phyloP scores from a whole-genome alignment of 2,113 vertebrate genomes.

The Tachysurus fulvidraco region DNA sequence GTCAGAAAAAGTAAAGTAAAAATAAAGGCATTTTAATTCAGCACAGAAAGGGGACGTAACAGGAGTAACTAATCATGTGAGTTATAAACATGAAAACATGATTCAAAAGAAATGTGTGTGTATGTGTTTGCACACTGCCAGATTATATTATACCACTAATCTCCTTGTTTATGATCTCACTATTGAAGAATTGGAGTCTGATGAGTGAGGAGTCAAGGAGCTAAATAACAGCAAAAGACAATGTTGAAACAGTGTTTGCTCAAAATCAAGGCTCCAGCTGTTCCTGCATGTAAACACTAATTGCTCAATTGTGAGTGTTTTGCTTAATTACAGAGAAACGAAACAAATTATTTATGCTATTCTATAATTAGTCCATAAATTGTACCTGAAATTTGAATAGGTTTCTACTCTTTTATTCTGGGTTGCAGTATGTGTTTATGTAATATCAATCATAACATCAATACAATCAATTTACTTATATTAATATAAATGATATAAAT shows the following conservation, averaged over 20 bases:
- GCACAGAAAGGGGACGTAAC: constrained; percentile 15
- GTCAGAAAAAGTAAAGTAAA: background rate
- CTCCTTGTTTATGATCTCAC: constrained; percentile 79
- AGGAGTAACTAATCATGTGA: constrained; percentile 56
- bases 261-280: constrained; percentile 71
- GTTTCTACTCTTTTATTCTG: background rate
- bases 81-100: constrained; percentile 80
- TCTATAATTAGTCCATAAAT: background rate
- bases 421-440: background rate
- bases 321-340: constrained; percentile 70
- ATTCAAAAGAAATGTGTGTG: constrained; percentile 35
- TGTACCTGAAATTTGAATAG: background rate
- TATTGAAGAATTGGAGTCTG: constrained; percentile 69
- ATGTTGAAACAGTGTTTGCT: constrained; percentile 54
- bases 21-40: constrained; percentile 55
- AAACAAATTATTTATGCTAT: background rate
- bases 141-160: constrained; percentile 79
- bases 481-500: no score
- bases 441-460: background rate
- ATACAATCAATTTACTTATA: no score
- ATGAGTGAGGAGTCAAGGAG: constrained; percentile 39
- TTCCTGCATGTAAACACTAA: constrained; percentile 76
- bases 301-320: constrained; percentile 72
- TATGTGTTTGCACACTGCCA: constrained; percentile 67
- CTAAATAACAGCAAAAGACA: background rate